These are phyloP conservation scores for Ditula angustiorana DNA, from an alignment of 2,888 invertebrate species.

Conservation along the genomic window DNA sequence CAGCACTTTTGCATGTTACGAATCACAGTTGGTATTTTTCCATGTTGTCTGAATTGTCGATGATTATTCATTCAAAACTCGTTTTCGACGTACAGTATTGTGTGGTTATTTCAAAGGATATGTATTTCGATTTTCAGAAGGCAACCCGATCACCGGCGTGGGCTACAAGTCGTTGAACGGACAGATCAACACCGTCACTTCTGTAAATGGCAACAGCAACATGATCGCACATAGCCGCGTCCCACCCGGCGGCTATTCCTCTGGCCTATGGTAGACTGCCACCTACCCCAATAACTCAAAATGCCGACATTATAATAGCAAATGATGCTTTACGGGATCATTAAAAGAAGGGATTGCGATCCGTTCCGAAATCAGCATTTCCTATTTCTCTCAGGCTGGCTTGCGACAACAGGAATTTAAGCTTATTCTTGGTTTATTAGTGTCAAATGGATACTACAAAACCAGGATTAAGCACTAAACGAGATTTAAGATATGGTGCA, in stretches of 20 bases:
- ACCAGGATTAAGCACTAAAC: too few species aligned
- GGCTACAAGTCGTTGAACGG: conserved; percentile 86
- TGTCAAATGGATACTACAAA: too few species aligned
- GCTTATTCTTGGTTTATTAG: too few species aligned
- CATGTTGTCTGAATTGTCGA: neutral
- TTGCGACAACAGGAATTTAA: too few species aligned
- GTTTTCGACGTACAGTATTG: neutral
- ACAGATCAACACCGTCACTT: conserved; percentile 83
- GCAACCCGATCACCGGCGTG: conserved; percentile 86
- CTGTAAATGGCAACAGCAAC: conserved; percentile 73
- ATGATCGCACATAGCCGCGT: conserved; percentile 83
- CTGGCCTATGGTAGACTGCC: conserved; percentile 87
- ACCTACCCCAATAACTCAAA: conserved; percentile 38
- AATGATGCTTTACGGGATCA: neutral
- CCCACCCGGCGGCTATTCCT: conserved; percentile 89
- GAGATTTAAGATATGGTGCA: too few species aligned
- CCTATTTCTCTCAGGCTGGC: too few species aligned
- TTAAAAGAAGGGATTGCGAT: neutral
- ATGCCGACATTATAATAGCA: neutral
- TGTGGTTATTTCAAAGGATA: neutral
- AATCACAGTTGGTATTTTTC: conserved; percentile 1
- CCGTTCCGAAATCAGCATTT: neutral
- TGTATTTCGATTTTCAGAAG: conserved; percentile 63
- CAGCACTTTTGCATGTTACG: neutral
- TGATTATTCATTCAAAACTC: neutral